A percentile compares a stretch with the other conserved stretches of the same genome.
phyloP scores from a whole-genome alignment of 2,797 vertebrate genomes.

The Syngnathus acus region DNA sequence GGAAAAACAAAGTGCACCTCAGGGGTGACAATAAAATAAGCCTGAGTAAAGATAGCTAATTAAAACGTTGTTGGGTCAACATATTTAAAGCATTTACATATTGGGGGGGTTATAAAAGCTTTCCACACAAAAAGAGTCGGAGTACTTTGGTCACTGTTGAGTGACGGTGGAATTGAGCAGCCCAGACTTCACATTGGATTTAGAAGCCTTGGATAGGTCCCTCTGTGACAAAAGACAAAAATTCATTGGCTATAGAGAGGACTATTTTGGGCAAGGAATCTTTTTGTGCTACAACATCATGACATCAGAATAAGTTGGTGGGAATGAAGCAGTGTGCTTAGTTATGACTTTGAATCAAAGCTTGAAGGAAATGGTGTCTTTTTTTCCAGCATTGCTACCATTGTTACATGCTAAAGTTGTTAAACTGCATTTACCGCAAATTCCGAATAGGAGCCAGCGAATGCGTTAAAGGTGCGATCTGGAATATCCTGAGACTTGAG shows the following conservation, averaged over 20 bases:
- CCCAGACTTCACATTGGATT: conserved; percentile 58
- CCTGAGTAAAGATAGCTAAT: conserved; percentile 1
- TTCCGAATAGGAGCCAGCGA: conserved; percentile 90
- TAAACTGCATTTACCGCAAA: conserved; percentile 85
- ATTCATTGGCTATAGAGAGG: neutral
- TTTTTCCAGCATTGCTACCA: neutral
- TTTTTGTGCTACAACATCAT: neutral
- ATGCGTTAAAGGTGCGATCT: conserved; percentile 79
- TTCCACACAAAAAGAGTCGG: neutral
- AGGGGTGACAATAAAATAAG: conserved; percentile 7
- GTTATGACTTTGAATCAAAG: too few species aligned
- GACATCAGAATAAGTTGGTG: neutral
- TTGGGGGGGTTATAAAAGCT: neutral
- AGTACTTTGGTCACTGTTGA: conserved; percentile 37
- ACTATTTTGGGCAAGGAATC: neutral
- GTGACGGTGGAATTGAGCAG: conserved; percentile 86
- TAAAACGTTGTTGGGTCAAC: conserved; percentile 2
- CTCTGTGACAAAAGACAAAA: conserved; percentile 60
- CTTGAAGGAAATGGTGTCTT: neutral
- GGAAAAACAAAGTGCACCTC: conserved; percentile 3
- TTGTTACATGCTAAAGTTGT: neutral
- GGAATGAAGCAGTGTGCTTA: neutral
- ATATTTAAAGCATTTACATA: conserved; percentile 37
- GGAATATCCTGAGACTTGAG: conserved; percentile 71
- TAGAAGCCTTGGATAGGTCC: conserved; percentile 82